Evolutionary conservation across 2,888 invertebrate species (phyloP).

Genomic region (Drosophila nr. medialis): DNA sequence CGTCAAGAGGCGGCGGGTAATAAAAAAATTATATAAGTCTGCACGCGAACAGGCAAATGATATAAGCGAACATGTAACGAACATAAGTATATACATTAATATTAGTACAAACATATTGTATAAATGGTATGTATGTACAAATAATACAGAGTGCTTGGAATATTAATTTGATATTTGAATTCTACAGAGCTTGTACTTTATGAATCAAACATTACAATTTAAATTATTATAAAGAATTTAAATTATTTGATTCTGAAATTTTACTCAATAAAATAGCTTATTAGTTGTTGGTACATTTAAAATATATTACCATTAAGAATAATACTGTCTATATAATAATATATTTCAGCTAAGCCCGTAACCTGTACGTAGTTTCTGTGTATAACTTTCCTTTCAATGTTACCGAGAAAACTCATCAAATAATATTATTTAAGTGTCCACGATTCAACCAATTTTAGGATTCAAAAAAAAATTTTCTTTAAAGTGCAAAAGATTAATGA

Average conservation of each 20-base stretch:
- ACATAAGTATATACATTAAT: conserved; percentile 15
- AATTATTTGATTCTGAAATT: neutral
- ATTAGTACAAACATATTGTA: neutral
- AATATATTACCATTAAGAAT: neutral
- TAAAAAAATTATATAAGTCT: conserved; percentile 75
- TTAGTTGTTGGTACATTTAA: neutral
- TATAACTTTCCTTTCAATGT: neutral
- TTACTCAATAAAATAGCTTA: neutral
- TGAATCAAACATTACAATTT: neutral
- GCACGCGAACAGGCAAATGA: conserved; percentile 63
- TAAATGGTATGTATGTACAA: neutral
- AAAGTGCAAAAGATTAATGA: too few relatives aligned
- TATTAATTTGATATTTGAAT: neutral
- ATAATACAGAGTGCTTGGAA: neutral
- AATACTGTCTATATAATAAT: neutral
- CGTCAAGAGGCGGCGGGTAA: conserved; percentile 52
- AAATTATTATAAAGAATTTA: neutral
- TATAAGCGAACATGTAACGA: conserved; percentile 48
- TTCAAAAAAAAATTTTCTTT: too few relatives aligned
- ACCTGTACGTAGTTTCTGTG: neutral
- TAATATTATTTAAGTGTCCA: too few relatives aligned
- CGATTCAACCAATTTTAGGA: too few relatives aligned
- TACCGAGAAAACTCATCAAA: too few relatives aligned
- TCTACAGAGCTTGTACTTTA: neutral
- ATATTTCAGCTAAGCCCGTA: neutral